Evolutionary conservation across 1,140 invertebrate genomes (phyloP).

Genomic region (Brachionus rubens): DNA sequence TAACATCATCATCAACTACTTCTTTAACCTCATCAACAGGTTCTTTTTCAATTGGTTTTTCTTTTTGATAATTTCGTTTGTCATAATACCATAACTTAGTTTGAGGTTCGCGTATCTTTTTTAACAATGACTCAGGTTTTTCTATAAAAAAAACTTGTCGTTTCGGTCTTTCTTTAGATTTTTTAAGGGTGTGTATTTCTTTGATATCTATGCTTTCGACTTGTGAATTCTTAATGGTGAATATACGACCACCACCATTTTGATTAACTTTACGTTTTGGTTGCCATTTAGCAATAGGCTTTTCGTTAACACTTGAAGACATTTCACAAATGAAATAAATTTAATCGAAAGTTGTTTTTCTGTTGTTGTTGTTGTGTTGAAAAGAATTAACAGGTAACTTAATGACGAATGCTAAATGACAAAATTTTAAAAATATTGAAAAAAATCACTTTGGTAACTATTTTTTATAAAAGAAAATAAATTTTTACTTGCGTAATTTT

Average conservation of each 20-base stretch:
- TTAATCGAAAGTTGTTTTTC: too few species aligned
- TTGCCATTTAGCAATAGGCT: background rate
- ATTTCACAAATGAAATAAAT: too few species aligned
- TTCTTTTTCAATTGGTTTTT: background rate
- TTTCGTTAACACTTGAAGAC: too few species aligned
- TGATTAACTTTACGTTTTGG: background rate
- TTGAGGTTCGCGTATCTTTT: background rate
- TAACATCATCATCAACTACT: background rate
- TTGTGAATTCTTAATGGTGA: background rate
- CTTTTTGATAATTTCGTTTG: conserved; percentile 23
- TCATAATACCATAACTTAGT: conserved; percentile 34
- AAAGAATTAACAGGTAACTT: too few species aligned
- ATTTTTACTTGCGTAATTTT: too few species aligned
- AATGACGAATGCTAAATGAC: too few species aligned
- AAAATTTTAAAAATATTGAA: too few species aligned
- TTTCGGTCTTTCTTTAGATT: background rate
- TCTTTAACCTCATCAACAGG: background rate
- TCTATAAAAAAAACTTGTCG: background rate
- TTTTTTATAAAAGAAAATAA: too few species aligned
- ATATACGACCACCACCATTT: background rate
- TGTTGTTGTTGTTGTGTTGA: too few species aligned
- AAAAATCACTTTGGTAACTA: too few species aligned
- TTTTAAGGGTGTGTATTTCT: background rate
- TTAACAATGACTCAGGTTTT: conserved; percentile 13
- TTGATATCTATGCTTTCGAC: background rate